Base-by-base conservation (phyloP, 1,140 invertebrate species). In the Caenorhabditis remanei region DNA sequence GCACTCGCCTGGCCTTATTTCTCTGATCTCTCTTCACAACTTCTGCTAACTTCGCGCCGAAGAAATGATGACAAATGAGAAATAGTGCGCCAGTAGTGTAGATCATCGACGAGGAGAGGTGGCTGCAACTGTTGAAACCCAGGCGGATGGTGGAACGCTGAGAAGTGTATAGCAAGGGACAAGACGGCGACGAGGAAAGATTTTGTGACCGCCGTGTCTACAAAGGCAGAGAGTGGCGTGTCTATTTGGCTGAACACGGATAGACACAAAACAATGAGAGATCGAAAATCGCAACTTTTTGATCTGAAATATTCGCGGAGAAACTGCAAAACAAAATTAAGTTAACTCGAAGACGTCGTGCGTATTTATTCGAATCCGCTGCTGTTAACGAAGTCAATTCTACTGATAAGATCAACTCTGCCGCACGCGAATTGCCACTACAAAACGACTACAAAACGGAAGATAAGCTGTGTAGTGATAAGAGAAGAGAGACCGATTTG, bases 241-340 rank as follows among this genome's bases (percentile, higher is more conserved):
- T 46, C 65, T 71, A 71, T 71, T 71, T 71, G 65, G 7, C 43
- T 50, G 71, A 79, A 79, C 71, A 79, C 71, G 46, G 71, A 79
- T 79, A 50, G 46, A 79, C 71, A 79, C 71, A 79, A 63, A 53
- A 48, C 71, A 43, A 43, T 4, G 7, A 24, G 71, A 48, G 71
- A 79, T 79, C 46, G 71, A 50, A 79, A 79, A 79, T 79, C 46
- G 71, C 71, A 79, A 79, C 46, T 79, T 79, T 79, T 71, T 43
- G 65, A 79, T 50, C 71, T n/a, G 40, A 79, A 79, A 19, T 50
- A n/a, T 79, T 48, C 14, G 43, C 13, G 55, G 6, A 19, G 19
- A 32, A 32, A 32, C 32, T 32, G 32, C 32, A 32, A 32, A 32
- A 58, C 19, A n/a, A 14, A 58, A 58, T 58, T 9, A 9, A 53